Evolutionary conservation across 2,888 invertebrate genomes (phyloP), one percentile per base, ranked within the genome.

Genomic region (Diaphora mendica): DNA sequence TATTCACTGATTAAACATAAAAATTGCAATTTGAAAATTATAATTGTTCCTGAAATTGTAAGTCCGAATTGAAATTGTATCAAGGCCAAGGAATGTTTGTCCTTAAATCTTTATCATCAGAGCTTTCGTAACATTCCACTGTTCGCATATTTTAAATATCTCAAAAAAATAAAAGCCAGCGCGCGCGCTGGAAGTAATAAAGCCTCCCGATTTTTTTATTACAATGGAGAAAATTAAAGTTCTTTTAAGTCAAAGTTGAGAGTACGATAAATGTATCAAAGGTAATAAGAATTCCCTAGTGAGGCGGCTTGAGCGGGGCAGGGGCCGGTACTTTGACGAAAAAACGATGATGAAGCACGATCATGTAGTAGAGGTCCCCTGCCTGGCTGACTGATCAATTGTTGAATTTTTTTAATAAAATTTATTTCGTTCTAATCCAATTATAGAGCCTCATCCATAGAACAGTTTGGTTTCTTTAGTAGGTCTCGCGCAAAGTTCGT

Each of bases 311-410:
- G 82, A 79, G 85, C 80, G 83, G 88, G 87, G 87, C 85, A 84
- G 86, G 86, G 85, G 87, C 84, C 86, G 88, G 87, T 88, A 90
- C 88, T 92, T 92, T 91, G 90, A 89, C 88, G 89, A 90, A 92
- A 92, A 94, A 93, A 92, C 91, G 91, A 93, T 94, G 93, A 94
- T 93, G 93, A 91, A 93, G 92, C 93, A 91, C 91, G 92, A 92
- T 92, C 92, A 92, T 91, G 91, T 90, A 91, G 83, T 88, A 85
- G 83, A 88, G 87, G 90, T 89, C 91, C 89, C 85, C 89, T 88
- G 86, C 91, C 89, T 89, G 87, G 89, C 91, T 91, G 91, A 91
- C 92, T 92, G 93, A 94, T 89, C 93, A 94, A 94, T 93, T 92
- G 92, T 91, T 88, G 87, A 91, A 91, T 93, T 93, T 91, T 93